Evolutionary conservation across 2,797 vertebrate genomes (phyloP), one percentile per base, ranked within the genome.

Genomic region (Denticeps clupeoides): DNA sequence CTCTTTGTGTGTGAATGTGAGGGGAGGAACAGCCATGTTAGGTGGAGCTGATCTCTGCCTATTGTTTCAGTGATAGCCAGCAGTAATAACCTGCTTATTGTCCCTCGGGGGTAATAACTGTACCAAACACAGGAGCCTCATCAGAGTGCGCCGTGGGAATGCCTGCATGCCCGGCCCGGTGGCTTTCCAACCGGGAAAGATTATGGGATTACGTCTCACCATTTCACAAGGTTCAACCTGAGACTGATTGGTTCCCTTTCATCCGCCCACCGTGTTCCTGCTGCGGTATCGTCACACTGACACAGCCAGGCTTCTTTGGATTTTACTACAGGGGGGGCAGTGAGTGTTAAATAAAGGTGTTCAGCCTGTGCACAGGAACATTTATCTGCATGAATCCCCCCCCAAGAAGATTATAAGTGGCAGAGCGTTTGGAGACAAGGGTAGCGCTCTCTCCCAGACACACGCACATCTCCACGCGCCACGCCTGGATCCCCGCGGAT

Each of bases 401-500:
- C 10, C 38, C 35, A 38, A 38, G 35, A 35, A 38, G 9, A 16
- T 4, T 19, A 35, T 38, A 38, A 38, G 35, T 38, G 35, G 16
- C 35, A 11, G 35, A 38, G 35, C 35, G n/a, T 38, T 38, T 35
- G 38, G 18, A 38, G 35, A 35, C 35, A 35, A 19, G 16, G 9
- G 1, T 38, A 35, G 38, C 21, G 35, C 11, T 16, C 35, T 81
- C 69, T 77, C 74, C 79, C 70, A 73, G 80, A 78, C 79, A 73
- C 78, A 83, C 82, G 81, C 78, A 80, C 66, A 79, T 81, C 60
- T 63, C 63, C 58, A 67, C 57, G n/a, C n/a, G n/a, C 45, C 73
- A 33, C 77, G 74, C 75, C 78, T 77, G 68, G 77, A 75, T 75
- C 63, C 24, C 77, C 68, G 68, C 74, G 89, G 77, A 79, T 77